Percentiles rank a stretch among this genome's conserved stretches.
Conservation (phyloP, 2,113 vertebrate species). For the Leptobrachium ailaonicum region DNA sequence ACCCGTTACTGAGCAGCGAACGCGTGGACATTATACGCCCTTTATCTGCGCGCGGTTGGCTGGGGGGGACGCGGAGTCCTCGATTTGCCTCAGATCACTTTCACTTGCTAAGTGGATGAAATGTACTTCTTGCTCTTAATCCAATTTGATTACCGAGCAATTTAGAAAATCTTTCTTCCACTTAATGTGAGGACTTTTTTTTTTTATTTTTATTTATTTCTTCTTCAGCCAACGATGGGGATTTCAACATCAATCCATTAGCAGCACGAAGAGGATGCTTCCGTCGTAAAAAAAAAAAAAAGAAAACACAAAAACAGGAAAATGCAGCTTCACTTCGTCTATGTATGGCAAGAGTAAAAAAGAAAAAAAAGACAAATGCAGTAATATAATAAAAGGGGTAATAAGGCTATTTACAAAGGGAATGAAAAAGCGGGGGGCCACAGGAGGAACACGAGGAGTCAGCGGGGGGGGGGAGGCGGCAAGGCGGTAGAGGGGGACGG, state of each 20-base stretch:
- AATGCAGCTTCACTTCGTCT: too few species aligned
- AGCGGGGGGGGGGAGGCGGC: background rate
- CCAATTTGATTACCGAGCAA: slow-evolving; percentile 41
- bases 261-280: too few species aligned
- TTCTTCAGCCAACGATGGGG: slow-evolving; percentile 28
- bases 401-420: too few species aligned
- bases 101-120: slow-evolving; percentile 30
- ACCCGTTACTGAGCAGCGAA: background rate
- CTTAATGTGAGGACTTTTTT: background rate
- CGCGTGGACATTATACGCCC: background rate
- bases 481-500: too few species aligned
- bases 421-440: background rate
- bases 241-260: slow-evolving; percentile 17
- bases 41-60: background rate
- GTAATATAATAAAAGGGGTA: too few species aligned
- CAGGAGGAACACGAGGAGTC: background rate
- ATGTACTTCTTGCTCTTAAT: slow-evolving; percentile 30
- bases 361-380: too few species aligned
- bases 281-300: too few species aligned
- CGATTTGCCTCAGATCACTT: background rate
- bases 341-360: too few species aligned
- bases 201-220: too few species aligned
- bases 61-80: background rate
- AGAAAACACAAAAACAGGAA: too few species aligned
- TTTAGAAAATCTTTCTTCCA: slow-evolving; percentile 26